Evolutionary conservation across 2,888 invertebrate genomes (phyloP).

Genomic region (Drosophila robusta): DNA sequence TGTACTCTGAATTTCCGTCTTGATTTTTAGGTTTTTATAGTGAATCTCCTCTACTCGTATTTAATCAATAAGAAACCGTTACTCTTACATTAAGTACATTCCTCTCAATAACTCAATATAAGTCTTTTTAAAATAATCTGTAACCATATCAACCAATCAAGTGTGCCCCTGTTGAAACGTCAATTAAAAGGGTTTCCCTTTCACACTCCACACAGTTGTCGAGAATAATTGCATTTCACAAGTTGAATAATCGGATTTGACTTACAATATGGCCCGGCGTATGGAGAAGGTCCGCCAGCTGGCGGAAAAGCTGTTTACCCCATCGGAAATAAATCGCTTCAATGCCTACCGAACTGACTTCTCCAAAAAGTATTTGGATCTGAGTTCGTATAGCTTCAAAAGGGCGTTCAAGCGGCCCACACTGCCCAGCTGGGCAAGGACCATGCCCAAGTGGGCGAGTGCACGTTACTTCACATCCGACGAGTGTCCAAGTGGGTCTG

Average conservation of each 20-base stretch:
- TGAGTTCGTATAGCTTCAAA: conserved; percentile 32
- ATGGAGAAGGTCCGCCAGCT: conserved; percentile 51
- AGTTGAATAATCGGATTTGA: not conserved
- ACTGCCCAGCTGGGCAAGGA: conserved; percentile 1
- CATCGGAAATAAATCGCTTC: conserved; percentile 56
- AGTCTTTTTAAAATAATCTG: too few species aligned
- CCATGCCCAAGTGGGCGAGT: conserved; percentile 34
- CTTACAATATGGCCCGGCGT: conserved; percentile 30
- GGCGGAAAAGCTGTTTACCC: conserved; percentile 61
- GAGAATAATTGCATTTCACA: not conserved
- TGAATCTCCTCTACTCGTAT: too few species aligned
- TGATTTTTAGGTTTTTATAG: too few species aligned
- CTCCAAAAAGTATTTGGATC: conserved; percentile 36
- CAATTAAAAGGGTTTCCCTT: not conserved
- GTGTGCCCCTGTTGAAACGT: not conserved
- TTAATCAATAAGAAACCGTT: too few species aligned
- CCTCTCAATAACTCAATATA: too few species aligned
- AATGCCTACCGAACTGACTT: conserved; percentile 40
- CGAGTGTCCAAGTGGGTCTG: conserved; percentile 27
- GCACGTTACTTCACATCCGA: conserved; percentile 42
- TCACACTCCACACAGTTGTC: not conserved
- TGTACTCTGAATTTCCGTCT: too few species aligned
- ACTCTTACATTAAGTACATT: too few species aligned
- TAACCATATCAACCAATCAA: too few species aligned
- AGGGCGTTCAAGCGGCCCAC: conserved; percentile 26